A percentile compares a stretch with the other conserved stretches of the same genome.
Conservation (phyloP, 2,888 invertebrate genomes). For the Lathronympha strigana region DNA sequence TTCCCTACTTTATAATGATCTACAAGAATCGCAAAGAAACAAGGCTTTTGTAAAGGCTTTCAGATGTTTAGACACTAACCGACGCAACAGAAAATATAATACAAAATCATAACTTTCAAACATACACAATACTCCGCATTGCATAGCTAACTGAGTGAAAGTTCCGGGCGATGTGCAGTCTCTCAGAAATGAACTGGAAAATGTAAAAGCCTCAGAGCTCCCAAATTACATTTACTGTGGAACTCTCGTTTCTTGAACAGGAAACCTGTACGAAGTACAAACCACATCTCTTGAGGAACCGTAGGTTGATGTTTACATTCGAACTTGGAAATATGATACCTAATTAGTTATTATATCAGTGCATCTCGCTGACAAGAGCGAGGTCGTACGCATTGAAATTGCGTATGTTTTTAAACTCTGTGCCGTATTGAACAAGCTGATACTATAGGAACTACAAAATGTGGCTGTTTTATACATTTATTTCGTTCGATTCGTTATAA, state of each 20-base stretch:
- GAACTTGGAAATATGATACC: not conserved
- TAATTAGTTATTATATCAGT: not conserved
- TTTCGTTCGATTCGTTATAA: no score
- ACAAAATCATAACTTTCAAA: constrained; percentile 23
- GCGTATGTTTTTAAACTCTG: no score
- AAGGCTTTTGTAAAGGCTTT: constrained; percentile 20
- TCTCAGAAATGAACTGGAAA: constrained; percentile 33
- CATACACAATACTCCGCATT: constrained; percentile 14
- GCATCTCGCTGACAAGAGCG: not conserved
- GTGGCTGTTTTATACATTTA: no score
- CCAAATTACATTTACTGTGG: constrained; percentile 30
- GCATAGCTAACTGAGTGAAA: constrained; percentile 23
- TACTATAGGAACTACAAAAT: no score
- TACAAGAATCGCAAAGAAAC: no score
- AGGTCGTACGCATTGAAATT: not conserved
- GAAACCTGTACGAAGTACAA: constrained; percentile 2
- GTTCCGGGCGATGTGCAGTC: constrained; percentile 15
- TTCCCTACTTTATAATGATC: no score
- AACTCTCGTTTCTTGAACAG: not conserved
- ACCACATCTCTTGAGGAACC: not conserved
- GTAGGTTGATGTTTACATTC: constrained; percentile 4
- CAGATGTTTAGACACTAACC: constrained; percentile 7
- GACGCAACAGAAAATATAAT: constrained; percentile 6
- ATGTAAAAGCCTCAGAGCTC: constrained; percentile 11
- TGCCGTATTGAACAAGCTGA: no score